These are phyloP conservation scores for Rhodophaea formosa DNA, from an alignment of 2,888 invertebrate species.

Conservation along the genomic window DNA sequence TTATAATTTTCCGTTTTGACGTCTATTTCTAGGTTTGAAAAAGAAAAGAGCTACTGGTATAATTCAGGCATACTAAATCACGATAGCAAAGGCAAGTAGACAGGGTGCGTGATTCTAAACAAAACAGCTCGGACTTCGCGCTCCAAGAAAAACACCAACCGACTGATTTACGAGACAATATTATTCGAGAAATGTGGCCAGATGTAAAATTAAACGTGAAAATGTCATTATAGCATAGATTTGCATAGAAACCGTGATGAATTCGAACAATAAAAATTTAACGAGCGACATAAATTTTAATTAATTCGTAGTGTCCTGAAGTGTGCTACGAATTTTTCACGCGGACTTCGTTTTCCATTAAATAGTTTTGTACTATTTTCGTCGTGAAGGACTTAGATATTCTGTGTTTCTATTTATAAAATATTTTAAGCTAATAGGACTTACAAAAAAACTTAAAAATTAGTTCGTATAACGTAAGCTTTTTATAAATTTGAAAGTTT, in stretches of 20 bases:
- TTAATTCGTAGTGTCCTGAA: slow-evolving; percentile 6
- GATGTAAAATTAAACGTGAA: slow-evolving; percentile 72
- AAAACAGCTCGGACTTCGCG: slow-evolving; percentile 64
- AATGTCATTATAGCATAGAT: slow-evolving; percentile 65
- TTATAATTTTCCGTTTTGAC: not conserved
- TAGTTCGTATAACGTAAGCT: no score
- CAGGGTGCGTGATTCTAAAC: slow-evolving; percentile 78
- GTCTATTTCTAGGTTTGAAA: slow-evolving; percentile 15
- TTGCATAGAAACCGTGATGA: slow-evolving; percentile 39
- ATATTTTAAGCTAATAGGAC: no score
- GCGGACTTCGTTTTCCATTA: slow-evolving; percentile 12
- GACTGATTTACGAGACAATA: slow-evolving; percentile 79
- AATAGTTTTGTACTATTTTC: slow-evolving; percentile 1
- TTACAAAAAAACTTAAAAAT: no score
- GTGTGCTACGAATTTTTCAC: slow-evolving; percentile 4
- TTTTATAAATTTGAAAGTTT: no score
- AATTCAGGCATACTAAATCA: slow-evolving; percentile 69
- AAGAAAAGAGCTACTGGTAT: slow-evolving; percentile 34
- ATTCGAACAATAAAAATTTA: slow-evolving; percentile 14
- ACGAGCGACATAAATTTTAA: slow-evolving; percentile 19
- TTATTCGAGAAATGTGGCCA: slow-evolving; percentile 73
- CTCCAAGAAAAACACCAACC: slow-evolving; percentile 74
- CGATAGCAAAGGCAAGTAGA: slow-evolving; percentile 62
- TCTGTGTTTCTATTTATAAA: no score
- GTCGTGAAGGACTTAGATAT: no score